phyloP scores from a whole-genome alignment of 2,888 invertebrate species.

The Hemicrepidius hirtus region DNA sequence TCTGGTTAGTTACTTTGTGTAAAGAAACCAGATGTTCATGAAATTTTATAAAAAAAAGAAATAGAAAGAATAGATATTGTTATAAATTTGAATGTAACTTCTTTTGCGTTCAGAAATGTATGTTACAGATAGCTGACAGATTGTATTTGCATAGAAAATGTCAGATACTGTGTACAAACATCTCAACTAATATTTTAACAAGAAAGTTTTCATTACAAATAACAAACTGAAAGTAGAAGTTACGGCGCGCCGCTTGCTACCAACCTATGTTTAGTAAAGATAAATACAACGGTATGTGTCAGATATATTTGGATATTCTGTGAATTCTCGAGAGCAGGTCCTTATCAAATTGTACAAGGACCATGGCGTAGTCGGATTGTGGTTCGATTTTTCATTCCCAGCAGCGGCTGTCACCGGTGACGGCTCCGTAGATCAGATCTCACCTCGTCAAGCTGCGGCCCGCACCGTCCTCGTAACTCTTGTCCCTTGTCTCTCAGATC shows the following conservation, averaged over 20 bases:
- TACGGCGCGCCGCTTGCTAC: too few relatives aligned
- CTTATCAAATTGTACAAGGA: constrained; percentile 53
- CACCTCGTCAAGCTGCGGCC: constrained; percentile 62
- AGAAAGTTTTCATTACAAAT: too few relatives aligned
- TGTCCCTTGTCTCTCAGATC: constrained; percentile 55
- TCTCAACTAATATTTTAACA: too few relatives aligned
- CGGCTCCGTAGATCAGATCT: constrained; percentile 67
- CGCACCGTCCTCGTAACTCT: constrained; percentile 52
- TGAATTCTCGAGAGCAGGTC: constrained; percentile 50
- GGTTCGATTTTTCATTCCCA: constrained; percentile 68
- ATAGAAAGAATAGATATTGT: too few relatives aligned
- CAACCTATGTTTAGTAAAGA: constrained; percentile 14
- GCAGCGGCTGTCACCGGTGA: constrained; percentile 67
- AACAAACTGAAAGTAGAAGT: too few relatives aligned
- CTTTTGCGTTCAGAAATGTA: too few relatives aligned
- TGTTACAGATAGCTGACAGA: too few relatives aligned
- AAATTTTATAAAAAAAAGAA: background rate
- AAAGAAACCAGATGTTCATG: constrained; percentile 2
- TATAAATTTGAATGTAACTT: too few relatives aligned
- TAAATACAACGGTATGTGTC: constrained; percentile 36
- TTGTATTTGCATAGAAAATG: too few relatives aligned
- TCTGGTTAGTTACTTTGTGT: background rate
- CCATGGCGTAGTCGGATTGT: constrained; percentile 55
- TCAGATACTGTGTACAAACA: too few relatives aligned
- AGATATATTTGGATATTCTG: constrained; percentile 47